Percentiles rank a stretch among this genome's conserved stretches.
Conservation (phyloP, 2,888 invertebrate species). For the Campaea margaritaria region DNA sequence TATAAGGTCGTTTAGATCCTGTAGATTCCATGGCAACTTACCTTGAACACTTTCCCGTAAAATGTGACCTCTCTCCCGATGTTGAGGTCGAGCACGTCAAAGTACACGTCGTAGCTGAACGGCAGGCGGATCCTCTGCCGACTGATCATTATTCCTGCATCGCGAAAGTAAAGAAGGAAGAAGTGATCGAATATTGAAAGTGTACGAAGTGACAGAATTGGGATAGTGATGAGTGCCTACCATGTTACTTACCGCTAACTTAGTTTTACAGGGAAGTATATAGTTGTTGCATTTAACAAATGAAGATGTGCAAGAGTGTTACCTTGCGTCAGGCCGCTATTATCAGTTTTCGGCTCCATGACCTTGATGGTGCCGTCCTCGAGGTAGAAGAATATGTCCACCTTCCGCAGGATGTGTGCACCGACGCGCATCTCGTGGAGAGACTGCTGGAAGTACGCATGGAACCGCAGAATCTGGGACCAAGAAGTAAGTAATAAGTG, state of each 20-base stretch:
- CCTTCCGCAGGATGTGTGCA: slow-evolving; percentile 90
- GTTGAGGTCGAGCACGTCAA: slow-evolving; percentile 94
- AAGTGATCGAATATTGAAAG: not conserved
- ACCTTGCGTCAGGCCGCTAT: slow-evolving; percentile 95
- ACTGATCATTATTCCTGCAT: slow-evolving; percentile 90
- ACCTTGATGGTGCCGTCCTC: slow-evolving; percentile 97
- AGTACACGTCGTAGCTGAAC: slow-evolving; percentile 90
- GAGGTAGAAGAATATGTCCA: slow-evolving; percentile 93
- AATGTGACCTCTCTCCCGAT: slow-evolving; percentile 92
- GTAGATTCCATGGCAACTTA: slow-evolving; percentile 36
- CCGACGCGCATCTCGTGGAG: slow-evolving; percentile 89
- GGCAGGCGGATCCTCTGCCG: slow-evolving; percentile 93
- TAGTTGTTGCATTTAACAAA: too few relatives aligned
- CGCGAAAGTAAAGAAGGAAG: not conserved
- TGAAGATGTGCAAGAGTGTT: slow-evolving; percentile 21
- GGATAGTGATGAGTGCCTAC: too few relatives aligned
- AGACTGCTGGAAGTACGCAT: slow-evolving; percentile 92
- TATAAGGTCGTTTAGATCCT: too few relatives aligned
- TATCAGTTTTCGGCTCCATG: slow-evolving; percentile 91
- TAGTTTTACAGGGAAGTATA: too few relatives aligned
- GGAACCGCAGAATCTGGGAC: slow-evolving; percentile 89
- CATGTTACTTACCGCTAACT: too few relatives aligned
- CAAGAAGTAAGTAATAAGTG: not conserved
- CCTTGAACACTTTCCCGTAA: slow-evolving; percentile 90
- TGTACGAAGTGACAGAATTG: too few relatives aligned